Base-by-base conservation (phyloP, 2,888 invertebrate genomes). In the Eupeodes luniger region DNA sequence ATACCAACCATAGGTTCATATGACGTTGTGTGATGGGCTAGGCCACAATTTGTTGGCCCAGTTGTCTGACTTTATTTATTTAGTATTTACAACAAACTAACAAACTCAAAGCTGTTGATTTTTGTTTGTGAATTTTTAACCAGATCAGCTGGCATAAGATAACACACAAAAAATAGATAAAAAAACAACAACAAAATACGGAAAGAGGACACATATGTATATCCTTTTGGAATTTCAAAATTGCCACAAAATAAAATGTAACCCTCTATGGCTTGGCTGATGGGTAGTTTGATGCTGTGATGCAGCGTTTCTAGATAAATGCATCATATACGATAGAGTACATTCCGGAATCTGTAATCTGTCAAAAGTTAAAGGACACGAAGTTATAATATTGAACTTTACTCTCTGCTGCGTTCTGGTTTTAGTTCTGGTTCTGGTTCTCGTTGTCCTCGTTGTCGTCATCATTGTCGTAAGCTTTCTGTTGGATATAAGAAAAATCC, bases 301-400 rank as follows among this genome's bases (percentile, higher is more conserved):
- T 40, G 16, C 34, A 67, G 57, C 40, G 7, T 10, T 51, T 40
- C 62, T 69, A 59, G 55, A 16, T 62, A 40, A 51, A 66, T 79
- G 64, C 69, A 76, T 64, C 51, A 40, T 12, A 47, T 47, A 57
- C 14, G 40, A 40, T 9, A 40, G 40, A 40, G 40, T 40, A 59
- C 44, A 81, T 51, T 19, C 77, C 72, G 67, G 74, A 78, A 51
- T 78, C 47, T 82, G 78, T 78, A 86, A 86, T 88, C 88, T 78
- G 81, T 85, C 88, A 85, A 85, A 88, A 84, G 88, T 88, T 85
- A 78, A 81, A 75, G 88, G 85, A 85, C 85, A 81, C 70, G 47
- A 79, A 81, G 88, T 85, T 88, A 81, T 85, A 88, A 88, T 85
- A 88, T 88, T 88, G 88, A 88, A 88, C 85, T 88, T 87, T 81